Evolutionary conservation across 1,140 invertebrate species (phyloP).

Genomic region (Cyclargus thomasi): DNA sequence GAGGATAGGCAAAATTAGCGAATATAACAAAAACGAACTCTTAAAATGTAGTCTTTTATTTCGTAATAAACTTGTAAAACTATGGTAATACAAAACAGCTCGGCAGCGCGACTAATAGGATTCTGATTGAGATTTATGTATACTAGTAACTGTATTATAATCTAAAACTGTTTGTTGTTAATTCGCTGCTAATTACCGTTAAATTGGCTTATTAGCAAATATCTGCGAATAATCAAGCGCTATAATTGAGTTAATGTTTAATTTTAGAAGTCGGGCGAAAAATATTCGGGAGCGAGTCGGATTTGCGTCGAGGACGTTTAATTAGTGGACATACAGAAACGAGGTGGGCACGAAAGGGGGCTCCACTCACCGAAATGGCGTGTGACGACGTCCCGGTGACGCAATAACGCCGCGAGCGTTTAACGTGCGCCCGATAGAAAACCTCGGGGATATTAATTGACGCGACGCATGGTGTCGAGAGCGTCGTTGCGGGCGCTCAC

Average conservation of each 20-base stretch:
- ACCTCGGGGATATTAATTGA: slow-evolving; percentile 44
- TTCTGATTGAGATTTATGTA: slow-evolving; percentile 1
- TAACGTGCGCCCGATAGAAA: slow-evolving; percentile 21
- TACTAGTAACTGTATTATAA: neutral
- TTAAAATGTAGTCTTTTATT: too few relatives aligned
- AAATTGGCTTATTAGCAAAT: neutral
- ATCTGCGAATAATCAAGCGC: neutral
- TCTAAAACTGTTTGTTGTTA: neutral
- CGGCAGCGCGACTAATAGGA: neutral
- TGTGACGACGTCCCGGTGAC: neutral
- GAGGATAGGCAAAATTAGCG: too few relatives aligned
- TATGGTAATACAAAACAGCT: neutral
- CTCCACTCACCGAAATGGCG: neutral
- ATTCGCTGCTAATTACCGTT: neutral
- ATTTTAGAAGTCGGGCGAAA: neutral
- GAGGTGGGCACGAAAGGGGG: neutral
- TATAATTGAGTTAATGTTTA: neutral
- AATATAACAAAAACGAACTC: too few relatives aligned
- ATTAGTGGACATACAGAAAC: neutral
- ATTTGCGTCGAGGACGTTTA: neutral
- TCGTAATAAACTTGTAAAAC: too few relatives aligned
- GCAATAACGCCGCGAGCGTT: neutral
- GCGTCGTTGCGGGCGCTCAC: slow-evolving; percentile 49
- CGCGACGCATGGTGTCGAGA: slow-evolving; percentile 37
- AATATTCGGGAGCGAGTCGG: neutral